phyloP scores from a whole-genome alignment of 1,140 invertebrate species.

The Bombyx mandarina region DNA sequence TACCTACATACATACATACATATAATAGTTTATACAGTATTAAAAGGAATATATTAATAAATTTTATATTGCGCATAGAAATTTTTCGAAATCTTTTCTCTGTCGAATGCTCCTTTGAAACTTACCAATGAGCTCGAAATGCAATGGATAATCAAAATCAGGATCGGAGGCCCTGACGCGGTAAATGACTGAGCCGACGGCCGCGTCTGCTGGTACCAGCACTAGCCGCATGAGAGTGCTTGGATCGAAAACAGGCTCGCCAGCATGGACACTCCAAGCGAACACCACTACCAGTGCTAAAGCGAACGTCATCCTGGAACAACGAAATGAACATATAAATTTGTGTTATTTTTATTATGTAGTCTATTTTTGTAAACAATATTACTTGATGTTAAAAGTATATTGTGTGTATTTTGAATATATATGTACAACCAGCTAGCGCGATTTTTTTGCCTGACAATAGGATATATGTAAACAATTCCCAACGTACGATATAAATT shows the following conservation, averaged over 20 bases:
- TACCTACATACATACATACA: too few species aligned
- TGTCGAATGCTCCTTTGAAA: not conserved
- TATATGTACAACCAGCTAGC: too few species aligned
- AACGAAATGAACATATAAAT: slow-evolving; percentile 7
- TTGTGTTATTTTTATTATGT: not conserved
- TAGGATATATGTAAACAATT: too few species aligned
- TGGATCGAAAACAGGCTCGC: slow-evolving; percentile 84
- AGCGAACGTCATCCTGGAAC: slow-evolving; percentile 55
- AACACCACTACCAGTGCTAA: slow-evolving; percentile 47
- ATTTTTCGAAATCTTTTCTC: not conserved
- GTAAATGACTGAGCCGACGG: slow-evolving; percentile 87
- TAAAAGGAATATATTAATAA: too few species aligned
- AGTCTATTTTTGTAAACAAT: not conserved
- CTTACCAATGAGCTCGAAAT: slow-evolving; percentile 83
- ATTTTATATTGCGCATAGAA: not conserved
- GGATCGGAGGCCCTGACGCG: slow-evolving; percentile 88
- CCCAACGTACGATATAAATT: too few species aligned
- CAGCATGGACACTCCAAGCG: slow-evolving; percentile 42
- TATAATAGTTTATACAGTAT: not conserved
- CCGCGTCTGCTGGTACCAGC: slow-evolving; percentile 84
- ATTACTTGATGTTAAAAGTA: not conserved
- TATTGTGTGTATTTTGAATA: not conserved
- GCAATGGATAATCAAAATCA: slow-evolving; percentile 87
- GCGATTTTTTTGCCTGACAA: too few species aligned
- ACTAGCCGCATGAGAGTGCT: slow-evolving; percentile 85